Evolutionary conservation across 2,113 vertebrate species (phyloP).

Genomic region (Mola mola): DNA sequence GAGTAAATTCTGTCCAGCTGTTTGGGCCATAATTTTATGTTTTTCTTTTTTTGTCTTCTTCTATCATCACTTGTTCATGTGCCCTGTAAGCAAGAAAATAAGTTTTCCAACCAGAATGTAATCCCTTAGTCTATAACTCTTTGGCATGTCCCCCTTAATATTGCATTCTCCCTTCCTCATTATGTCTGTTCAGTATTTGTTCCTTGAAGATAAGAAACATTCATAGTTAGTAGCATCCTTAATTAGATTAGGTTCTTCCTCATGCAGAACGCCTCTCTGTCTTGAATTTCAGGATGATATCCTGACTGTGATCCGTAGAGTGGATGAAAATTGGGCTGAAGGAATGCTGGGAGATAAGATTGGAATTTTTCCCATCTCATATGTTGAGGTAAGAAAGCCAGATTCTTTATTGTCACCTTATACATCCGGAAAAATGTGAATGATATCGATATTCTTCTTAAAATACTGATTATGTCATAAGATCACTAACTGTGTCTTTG

Average conservation of each 20-base stretch:
- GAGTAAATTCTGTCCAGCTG: slow-evolving; percentile 37
- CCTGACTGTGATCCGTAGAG: slow-evolving; percentile 96
- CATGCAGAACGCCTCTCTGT: slow-evolving; percentile 7
- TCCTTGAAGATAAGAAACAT: slow-evolving; percentile 34
- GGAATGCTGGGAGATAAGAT: slow-evolving; percentile 99
- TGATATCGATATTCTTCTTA: slow-evolving; percentile 18
- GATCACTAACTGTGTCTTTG: slow-evolving; percentile 45
- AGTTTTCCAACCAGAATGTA: slow-evolving; percentile 31
- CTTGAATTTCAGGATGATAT: slow-evolving; percentile 88
- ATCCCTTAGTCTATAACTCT: too few species aligned
- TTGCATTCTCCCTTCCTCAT: slow-evolving; percentile 29
- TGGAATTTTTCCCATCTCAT: slow-evolving; percentile 99
- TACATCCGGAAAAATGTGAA: slow-evolving; percentile 6
- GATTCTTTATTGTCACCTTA: slow-evolving; percentile 3
- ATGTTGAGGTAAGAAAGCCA: slow-evolving; percentile 90
- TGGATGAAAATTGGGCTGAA: slow-evolving; percentile 99
- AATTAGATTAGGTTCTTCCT: slow-evolving; percentile 47
- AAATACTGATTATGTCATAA: slow-evolving; percentile 36
- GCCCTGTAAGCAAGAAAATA: slow-evolving; percentile 46
- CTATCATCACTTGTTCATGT: slow-evolving; percentile 46
- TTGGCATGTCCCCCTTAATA: too few species aligned
- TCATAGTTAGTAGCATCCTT: slow-evolving; percentile 27
- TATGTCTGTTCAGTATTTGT: slow-evolving; percentile 37
- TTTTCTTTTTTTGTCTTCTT: slow-evolving; percentile 9
- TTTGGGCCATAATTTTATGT: slow-evolving; percentile 35